These are phyloP conservation scores for Gymnarchus niloticus DNA, from an alignment of 2,113 vertebrate genomes.

Conservation along the genomic window DNA sequence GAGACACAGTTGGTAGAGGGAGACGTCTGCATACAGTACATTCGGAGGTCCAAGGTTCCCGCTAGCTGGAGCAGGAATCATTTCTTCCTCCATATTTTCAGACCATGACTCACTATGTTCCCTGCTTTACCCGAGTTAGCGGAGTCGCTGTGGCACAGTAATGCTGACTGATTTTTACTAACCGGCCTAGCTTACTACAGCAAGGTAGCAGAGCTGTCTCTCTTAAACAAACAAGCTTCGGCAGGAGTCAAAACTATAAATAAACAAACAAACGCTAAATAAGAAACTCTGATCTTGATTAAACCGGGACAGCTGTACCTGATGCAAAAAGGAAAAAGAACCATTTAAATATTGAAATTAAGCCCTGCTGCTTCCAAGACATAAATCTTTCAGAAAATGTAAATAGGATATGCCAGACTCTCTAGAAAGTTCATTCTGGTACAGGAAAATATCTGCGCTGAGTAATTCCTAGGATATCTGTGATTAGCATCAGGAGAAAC, in stretches of 20 bases:
- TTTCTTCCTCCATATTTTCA: background rate
- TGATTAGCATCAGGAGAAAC: slow-evolving; percentile 14
- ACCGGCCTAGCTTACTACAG: slow-evolving; percentile 26
- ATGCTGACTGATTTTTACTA: background rate
- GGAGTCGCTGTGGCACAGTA: background rate
- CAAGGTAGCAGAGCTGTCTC: slow-evolving; percentile 14
- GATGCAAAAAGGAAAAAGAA: background rate
- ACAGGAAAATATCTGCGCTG: slow-evolving; percentile 1
- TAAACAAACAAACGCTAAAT: slow-evolving; percentile 15
- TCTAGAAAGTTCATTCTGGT: slow-evolving; percentile 10
- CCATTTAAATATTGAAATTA: slow-evolving; percentile 31
- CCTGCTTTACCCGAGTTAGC: background rate
- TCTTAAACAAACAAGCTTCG: slow-evolving; percentile 19
- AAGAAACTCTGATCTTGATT: background rate
- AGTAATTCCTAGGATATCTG: slow-evolving; percentile 24
- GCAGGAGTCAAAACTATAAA: slow-evolving; percentile 16
- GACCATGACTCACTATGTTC: slow-evolving; percentile 17
- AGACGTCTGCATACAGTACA: background rate
- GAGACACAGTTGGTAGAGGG: background rate
- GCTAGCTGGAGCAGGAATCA: background rate
- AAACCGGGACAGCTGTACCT: slow-evolving; percentile 16
- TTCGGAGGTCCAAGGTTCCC: background rate
- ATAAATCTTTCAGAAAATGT: slow-evolving; percentile 26
- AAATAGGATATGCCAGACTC: slow-evolving; percentile 31
- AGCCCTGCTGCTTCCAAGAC: slow-evolving; percentile 29